Evolutionary conservation across 2,797 vertebrate species (phyloP), one percentile per base, ranked within the genome.

Genomic region (Hemibagrus guttatus): DNA sequence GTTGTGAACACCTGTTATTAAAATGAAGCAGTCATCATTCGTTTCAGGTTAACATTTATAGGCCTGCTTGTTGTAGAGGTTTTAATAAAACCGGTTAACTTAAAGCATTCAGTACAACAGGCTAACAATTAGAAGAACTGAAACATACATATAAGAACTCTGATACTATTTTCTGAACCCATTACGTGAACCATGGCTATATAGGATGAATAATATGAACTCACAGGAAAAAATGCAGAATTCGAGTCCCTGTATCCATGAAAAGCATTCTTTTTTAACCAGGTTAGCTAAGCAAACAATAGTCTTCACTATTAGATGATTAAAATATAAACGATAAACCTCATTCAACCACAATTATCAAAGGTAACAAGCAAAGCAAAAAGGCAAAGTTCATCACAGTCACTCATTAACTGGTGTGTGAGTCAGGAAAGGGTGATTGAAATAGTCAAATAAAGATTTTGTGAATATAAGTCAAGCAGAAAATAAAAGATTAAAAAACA

Each of bases 311-410:
- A 58, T 14, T n/a, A 28, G 54, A 80, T 9, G 39, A 23, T 59
- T 81, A 61, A 17, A 69, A 61, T 64, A n/a, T 56, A 28, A 68
- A 46, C 19, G 26, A 9, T 13, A 59, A 31, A 61, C 28, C 12
- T 69, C 6, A 31, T 69, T 84, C 39, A 52, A 12, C 39, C 63
- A 64, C 82, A 86, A 86, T 78, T 42, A 63, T n/a, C 21, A 13
- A 82, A 19, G 56, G 74, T 56, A 61, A 58, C 28, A 49, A 23
- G 19, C 42, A 35, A 89, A 68, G 31, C 64, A 80, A 85, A 87
- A 81, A 85, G 66, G 26, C 90, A 90, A 90, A 91, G 90, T 91
- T 90, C 88, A 89, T 72, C 31, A 46, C 21, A 64, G 86, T 89
- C 19, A 88, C 61, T 86, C 28, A 89, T 90, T 89, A 88, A 91